phyloP scores from a whole-genome alignment of 2,888 invertebrate species.

The Liposcelis brunnea region DNA sequence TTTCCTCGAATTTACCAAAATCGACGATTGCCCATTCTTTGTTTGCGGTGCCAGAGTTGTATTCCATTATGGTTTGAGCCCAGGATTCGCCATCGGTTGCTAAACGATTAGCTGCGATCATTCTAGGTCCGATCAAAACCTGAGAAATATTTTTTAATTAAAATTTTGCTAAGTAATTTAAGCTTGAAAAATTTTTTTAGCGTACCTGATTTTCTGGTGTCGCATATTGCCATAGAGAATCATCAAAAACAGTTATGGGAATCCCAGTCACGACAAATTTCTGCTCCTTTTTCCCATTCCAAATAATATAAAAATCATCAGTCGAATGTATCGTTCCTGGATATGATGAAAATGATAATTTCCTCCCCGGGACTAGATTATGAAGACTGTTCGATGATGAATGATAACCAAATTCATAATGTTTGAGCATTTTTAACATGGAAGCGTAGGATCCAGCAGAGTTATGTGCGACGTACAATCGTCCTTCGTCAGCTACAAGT shows the following conservation, averaged over 20 bases:
- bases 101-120: constrained; percentile 68
- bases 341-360: constrained; percentile 64
- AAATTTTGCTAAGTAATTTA: background rate
- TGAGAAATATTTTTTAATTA: constrained; percentile 19
- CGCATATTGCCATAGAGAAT: constrained; percentile 48
- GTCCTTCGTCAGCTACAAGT: constrained; percentile 31
- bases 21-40: constrained; percentile 79
- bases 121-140: constrained; percentile 55
- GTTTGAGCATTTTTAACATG: constrained; percentile 72
- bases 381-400: constrained; percentile 29
- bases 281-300: constrained; percentile 30
- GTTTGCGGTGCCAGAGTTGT: constrained; percentile 66
- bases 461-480: constrained; percentile 61
- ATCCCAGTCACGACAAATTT: constrained; percentile 58
- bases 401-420: constrained; percentile 64
- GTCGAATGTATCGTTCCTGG: constrained; percentile 67
- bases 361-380: constrained; percentile 42
- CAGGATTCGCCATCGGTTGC: constrained; percentile 56
- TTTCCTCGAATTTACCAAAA: constrained; percentile 36
- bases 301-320: constrained; percentile 62
- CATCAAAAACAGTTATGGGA: constrained; percentile 56
- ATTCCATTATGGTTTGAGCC: constrained; percentile 47
- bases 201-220: constrained; percentile 39
- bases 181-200: background rate
- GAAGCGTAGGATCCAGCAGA: constrained; percentile 58